phyloP scores from a whole-genome alignment of 2,888 invertebrate genomes.

The Epistrophe eligans region DNA sequence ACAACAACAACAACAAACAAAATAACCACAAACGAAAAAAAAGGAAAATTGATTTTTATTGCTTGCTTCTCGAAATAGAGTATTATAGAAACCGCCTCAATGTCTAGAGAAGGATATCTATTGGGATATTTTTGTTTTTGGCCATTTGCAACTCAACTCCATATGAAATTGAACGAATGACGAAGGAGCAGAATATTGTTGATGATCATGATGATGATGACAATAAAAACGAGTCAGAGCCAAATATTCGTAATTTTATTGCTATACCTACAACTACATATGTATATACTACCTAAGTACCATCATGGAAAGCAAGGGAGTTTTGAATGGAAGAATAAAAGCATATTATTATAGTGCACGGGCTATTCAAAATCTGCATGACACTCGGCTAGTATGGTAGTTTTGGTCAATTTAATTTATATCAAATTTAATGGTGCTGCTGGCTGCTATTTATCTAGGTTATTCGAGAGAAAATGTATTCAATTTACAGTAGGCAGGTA shows the following conservation, averaged over 20 bases:
- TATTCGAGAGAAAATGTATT: slow-evolving; percentile 21
- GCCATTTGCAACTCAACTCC: slow-evolving; percentile 64
- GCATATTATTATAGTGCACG: slow-evolving; percentile 19
- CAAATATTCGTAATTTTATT: slow-evolving; percentile 60
- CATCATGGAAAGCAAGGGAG: not conserved
- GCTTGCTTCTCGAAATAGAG: slow-evolving; percentile 57
- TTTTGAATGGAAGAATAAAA: slow-evolving; percentile 10
- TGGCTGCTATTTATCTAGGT: slow-evolving; percentile 9
- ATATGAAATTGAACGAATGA: not conserved
- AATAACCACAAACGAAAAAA: slow-evolving; percentile 21
- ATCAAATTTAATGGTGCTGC: slow-evolving; percentile 37
- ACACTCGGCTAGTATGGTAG: slow-evolving; percentile 34
- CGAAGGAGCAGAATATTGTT: slow-evolving; percentile 18
- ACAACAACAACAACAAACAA: slow-evolving; percentile 7
- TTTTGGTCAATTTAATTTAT: slow-evolving; percentile 62
- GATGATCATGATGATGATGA: slow-evolving; percentile 52
- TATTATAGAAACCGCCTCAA: slow-evolving; percentile 53
- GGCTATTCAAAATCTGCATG: slow-evolving; percentile 36
- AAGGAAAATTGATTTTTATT: slow-evolving; percentile 70
- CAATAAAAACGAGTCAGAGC: slow-evolving; percentile 46
- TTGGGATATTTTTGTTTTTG: slow-evolving; percentile 30
- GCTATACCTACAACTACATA: not conserved
- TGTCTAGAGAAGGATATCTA: slow-evolving; percentile 49
- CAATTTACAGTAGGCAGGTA: slow-evolving; percentile 16
- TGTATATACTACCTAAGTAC: not conserved